Percentiles rank a stretch among this genome's conserved stretches.
Evolutionary conservation across 1,140 invertebrate species (phyloP).

Genomic region (Phymorhynchus buccinoides): DNA sequence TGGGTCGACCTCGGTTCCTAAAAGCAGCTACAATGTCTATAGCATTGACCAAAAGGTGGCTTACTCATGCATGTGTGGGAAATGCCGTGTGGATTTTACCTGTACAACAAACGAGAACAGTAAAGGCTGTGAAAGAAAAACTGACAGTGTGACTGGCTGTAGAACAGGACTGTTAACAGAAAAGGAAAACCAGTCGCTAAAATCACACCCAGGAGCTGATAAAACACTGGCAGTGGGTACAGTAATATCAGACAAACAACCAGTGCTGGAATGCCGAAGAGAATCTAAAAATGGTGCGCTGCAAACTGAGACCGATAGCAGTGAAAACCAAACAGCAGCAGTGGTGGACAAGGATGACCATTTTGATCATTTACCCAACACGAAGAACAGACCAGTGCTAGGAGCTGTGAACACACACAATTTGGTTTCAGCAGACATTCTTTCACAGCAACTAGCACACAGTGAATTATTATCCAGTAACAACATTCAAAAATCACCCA

Average conservation of each 20-base stretch:
- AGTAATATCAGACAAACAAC: neutral
- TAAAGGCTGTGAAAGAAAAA: neutral
- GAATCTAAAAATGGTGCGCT: neutral
- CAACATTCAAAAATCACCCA: neutral
- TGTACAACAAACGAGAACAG: neutral
- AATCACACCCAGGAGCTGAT: neutral
- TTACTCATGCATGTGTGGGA: conserved; percentile 26
- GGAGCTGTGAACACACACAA: neutral
- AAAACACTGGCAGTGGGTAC: neutral
- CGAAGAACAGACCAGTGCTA: neutral
- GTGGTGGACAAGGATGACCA: neutral
- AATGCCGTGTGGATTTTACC: neutral
- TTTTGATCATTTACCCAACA: neutral
- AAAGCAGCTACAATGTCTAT: conserved; percentile 14
- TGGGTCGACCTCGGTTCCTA: neutral
- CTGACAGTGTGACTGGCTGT: neutral
- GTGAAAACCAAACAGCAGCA: neutral
- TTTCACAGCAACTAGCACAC: neutral
- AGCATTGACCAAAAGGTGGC: neutral
- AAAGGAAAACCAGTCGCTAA: neutral
- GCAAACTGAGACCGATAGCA: neutral
- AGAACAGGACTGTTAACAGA: neutral
- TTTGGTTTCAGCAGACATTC: neutral
- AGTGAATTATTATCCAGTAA: neutral
- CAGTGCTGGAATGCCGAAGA: neutral